Evolutionary conservation across 2,888 invertebrate genomes (phyloP), one percentile per base, ranked within the genome.

Genomic region (Cenopis cana): DNA sequence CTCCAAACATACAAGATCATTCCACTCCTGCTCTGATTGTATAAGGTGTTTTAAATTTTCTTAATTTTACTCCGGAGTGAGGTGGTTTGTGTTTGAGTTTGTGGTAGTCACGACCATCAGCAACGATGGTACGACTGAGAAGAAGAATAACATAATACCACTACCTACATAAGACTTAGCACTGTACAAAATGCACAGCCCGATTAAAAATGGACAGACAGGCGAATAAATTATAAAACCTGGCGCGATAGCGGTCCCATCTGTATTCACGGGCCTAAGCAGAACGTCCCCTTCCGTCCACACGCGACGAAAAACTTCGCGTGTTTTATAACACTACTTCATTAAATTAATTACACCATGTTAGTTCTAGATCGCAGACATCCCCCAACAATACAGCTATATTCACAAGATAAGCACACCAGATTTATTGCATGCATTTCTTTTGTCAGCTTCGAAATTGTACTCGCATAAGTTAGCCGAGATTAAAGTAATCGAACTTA

Each of bases 401-500:
- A 89, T 87, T 86, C 84, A 86, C 85, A 84, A 90, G 93, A 93
- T 93, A 93, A 93, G 88, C 81, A 80, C 76, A 79, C 77, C 79
- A 85, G 88, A 93, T 93, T 93, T 93, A 93, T 93, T 86, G 90
- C 91, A 85, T 91, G 93, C 93, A 93, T 93, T 93, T 93, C 93
- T 93, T 93, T 93, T 93, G 93, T 93, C 93, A 93, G 93, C 91
- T 92, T 91, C 91, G 92, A 92, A 93, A 93, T 93, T 93, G 93
- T 93, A 92, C 89, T 90, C 93, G 93, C 93, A 93, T 93, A 93
- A 93, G 93, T 93, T 93, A 93, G 85, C 89, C 88, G 89, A 93
- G 93, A 93, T 93, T 93, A 93, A 93, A 93, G 91, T 93, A 93
- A 93, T 93, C 93, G 93, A 93, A 93, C 93, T 93, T 93, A 93